phyloP scores from a whole-genome alignment of 2,113 vertebrate species.

The Sapayoa aenigma region DNA sequence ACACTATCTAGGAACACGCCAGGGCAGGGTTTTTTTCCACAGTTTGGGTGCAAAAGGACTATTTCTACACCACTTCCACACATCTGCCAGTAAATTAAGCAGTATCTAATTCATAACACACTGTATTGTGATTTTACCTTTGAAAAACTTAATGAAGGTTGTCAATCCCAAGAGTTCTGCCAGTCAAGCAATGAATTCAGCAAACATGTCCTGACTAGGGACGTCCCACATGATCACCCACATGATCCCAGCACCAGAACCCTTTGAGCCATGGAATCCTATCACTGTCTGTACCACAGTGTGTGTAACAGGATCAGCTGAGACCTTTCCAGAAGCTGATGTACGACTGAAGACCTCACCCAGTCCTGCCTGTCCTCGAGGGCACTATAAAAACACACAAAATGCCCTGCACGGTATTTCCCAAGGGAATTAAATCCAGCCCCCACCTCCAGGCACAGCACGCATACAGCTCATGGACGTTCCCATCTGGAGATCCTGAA shows the following conservation, averaged over 20 bases:
- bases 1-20: not conserved
- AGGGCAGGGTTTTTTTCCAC: not conserved
- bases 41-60: not conserved
- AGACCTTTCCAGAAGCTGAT: not conserved
- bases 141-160: not conserved
- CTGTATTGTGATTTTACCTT: not conserved
- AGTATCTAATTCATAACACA: not conserved
- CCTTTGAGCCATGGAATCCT: accelerated
- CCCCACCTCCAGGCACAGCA: not conserved
- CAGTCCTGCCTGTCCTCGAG: not conserved
- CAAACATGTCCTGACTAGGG: not conserved
- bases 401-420: not conserved
- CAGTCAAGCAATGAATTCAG: not conserved
- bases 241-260: not conserved
- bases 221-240: not conserved
- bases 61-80: not conserved
- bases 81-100: not conserved
- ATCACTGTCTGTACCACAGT: accelerated
- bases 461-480: not conserved
- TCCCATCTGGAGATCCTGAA: not conserved
- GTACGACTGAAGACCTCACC: not conserved
- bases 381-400: not conserved
- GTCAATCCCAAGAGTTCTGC: too few relatives aligned
- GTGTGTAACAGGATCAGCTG: not conserved
- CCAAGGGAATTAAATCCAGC: not conserved